Base-by-base conservation (phyloP, 2,797 vertebrate genomes). In the Ceryle rudis region DNA sequence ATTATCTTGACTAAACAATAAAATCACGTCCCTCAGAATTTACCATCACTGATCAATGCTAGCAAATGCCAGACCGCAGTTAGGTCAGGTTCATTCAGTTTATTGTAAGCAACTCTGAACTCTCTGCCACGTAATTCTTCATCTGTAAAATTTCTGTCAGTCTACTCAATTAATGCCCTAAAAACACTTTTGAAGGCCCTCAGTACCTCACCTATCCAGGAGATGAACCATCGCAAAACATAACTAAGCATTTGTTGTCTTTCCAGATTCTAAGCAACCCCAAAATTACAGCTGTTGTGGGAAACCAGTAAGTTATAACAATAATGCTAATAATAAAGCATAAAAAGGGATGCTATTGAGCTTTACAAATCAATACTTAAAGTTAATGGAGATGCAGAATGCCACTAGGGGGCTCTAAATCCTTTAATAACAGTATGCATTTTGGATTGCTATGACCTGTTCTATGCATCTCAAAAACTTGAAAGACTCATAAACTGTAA, bases 331-430 rank as follows among this genome's bases (percentile, higher is more conserved):
- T 17, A 73, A 61, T 2, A 47, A 80, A 57, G 3, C 8, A 54
- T n/a, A 29, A 21, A 83, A 47, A 44, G 5, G 6, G 2, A 78
- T 2, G 9, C 13, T 29, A 16, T 6, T 74, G 9, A 82, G n/a
- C 7, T 72, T 66, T 20, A 11, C 28, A 74, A 81, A 86, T 26
- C 16, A 72, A 33, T 10, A 15, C 41, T 83, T 65, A 29, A 82
- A 78, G 69, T 55, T 58, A 33, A 73, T 17, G 7, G 8, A 78
- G 16, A 90, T 49, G 16, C 25, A 73, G 35, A 91, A 55, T 18
- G 84, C 96, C 95, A 93, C 97, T 95, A 96, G 95, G 91, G 95
- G 95, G 90, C 97, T 82, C 89, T 95, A 86, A 64, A 83, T 51
- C 39, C 81, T 72, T 91, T 90, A 77, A 60, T 26, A 94, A 88